Percentiles rank a stretch among this genome's conserved stretches.
Conservation (phyloP, 2,797 vertebrate species). For the Prionace glauca region DNA sequence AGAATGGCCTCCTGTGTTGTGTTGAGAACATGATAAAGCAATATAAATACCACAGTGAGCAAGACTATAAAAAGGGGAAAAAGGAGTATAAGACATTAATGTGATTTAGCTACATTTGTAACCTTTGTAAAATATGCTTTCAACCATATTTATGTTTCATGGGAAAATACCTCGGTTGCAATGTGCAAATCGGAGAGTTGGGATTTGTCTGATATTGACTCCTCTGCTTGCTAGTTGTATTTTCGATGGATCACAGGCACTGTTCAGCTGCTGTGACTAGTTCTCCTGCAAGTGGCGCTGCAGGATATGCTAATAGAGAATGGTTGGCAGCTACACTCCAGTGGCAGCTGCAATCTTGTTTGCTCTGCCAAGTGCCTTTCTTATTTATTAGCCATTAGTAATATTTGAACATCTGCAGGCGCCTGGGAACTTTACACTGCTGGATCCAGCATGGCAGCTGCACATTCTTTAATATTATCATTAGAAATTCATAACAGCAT, state of each 20-base stretch:
- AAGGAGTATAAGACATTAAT: neutral
- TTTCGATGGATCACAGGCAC: neutral
- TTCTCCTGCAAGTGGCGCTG: slow-evolving; percentile 24
- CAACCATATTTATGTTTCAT: neutral
- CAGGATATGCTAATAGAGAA: neutral
- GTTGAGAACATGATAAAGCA: neutral
- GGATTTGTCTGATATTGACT: neutral
- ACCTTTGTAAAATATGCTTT: neutral
- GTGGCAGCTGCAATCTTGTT: neutral
- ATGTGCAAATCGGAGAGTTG: neutral
- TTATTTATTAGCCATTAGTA: neutral
- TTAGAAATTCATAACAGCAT: neutral
- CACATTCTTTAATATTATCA: neutral
- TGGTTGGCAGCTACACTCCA: neutral
- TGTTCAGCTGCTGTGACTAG: neutral
- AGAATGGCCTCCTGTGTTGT: neutral
- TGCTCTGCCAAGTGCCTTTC: neutral
- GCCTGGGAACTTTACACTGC: slow-evolving; percentile 2
- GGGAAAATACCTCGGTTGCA: neutral
- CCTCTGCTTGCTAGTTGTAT: neutral
- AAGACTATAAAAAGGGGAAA: no score
- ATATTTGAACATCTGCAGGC: neutral
- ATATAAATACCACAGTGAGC: neutral
- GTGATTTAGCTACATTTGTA: neutral
- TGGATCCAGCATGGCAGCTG: neutral